Evolutionary conservation across 2,888 invertebrate species (phyloP).

Genomic region (Prostheceraeus crozeri): DNA sequence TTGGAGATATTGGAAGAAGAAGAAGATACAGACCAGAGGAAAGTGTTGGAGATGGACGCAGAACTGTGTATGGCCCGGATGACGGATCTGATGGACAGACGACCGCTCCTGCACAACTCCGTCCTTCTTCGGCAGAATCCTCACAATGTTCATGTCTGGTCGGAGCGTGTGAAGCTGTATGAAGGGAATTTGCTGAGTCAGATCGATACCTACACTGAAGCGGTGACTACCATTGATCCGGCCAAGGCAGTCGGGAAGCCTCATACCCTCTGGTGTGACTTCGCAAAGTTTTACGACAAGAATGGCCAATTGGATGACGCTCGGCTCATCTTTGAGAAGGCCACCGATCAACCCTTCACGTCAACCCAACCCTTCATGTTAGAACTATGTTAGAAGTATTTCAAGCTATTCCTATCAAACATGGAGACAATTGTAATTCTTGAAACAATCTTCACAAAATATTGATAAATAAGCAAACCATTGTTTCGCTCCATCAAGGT

Average conservation of each 20-base stretch:
- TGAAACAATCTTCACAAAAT: no score
- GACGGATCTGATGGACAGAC: constrained; percentile 88
- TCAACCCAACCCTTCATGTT: no score
- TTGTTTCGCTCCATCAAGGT: no score
- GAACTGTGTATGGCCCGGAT: constrained; percentile 71
- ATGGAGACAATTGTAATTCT: no score
- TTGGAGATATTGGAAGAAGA: constrained; percentile 64
- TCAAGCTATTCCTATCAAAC: no score
- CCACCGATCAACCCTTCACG: constrained; percentile 67
- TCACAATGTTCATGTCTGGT: constrained; percentile 98
- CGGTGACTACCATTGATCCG: constrained; percentile 92
- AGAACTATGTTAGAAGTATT: no score
- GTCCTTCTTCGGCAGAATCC: constrained; percentile 97
- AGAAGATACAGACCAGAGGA: neutral
- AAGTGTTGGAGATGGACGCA: constrained; percentile 57
- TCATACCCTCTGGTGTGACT: no score
- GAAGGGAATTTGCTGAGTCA: constrained; percentile 62
- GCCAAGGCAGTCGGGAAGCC: no score
- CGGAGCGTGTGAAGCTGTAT: constrained; percentile 84
- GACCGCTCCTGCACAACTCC: constrained; percentile 80
- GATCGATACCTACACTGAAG: constrained; percentile 94
- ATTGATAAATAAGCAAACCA: no score
- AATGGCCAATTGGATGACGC: constrained; percentile 85
- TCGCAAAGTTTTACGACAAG: constrained; percentile 93
- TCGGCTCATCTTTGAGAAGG: constrained; percentile 86